A percentile compares a stretch with the other conserved stretches of the same genome.
These are phyloP conservation scores for Drosophila emarginata DNA, from an alignment of 2,888 invertebrate genomes.

Conservation along the genomic window DNA sequence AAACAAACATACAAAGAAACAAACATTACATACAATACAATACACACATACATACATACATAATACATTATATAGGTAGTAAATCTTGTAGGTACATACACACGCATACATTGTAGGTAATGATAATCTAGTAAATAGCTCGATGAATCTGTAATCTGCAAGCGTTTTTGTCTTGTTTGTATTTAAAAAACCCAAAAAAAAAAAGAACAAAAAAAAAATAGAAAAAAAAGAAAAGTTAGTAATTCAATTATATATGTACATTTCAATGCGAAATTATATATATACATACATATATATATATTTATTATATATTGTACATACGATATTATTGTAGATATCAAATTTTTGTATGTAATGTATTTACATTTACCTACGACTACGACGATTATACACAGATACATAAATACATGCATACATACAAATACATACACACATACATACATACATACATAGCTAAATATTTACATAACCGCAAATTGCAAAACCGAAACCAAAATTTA, in stretches of 20 bases:
- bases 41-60: conserved; percentile 17
- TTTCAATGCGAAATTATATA: conserved; percentile 54
- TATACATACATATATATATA: conserved; percentile 43
- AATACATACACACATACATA: not conserved
- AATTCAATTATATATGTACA: conserved; percentile 66
- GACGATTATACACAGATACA: conserved; percentile 35
- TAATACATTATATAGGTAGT: not conserved
- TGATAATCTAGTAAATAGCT: conserved; percentile 43
- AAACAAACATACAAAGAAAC: conserved; percentile 2
- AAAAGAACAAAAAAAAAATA: not conserved
- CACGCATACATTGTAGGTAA: conserved; percentile 21
- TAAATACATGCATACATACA: conserved; percentile 12
- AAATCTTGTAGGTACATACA: conserved; percentile 24
- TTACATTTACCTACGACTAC: conserved; percentile 53
- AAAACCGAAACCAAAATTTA: conserved; percentile 2
- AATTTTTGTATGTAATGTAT: conserved; percentile 64
- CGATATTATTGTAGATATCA: conserved; percentile 64
- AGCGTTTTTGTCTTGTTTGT: conserved; percentile 73
- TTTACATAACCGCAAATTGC: too few species aligned
- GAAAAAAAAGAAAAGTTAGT: conserved; percentile 38
- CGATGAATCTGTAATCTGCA: conserved; percentile 66
- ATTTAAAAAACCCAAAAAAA: conserved; percentile 16
- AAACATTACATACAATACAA: conserved; percentile 7
- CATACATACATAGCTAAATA: conserved; percentile 10
- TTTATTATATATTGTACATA: conserved; percentile 19